Evolutionary conservation across 1,140 invertebrate species (phyloP).

Genomic region (Mamestra configurata): DNA sequence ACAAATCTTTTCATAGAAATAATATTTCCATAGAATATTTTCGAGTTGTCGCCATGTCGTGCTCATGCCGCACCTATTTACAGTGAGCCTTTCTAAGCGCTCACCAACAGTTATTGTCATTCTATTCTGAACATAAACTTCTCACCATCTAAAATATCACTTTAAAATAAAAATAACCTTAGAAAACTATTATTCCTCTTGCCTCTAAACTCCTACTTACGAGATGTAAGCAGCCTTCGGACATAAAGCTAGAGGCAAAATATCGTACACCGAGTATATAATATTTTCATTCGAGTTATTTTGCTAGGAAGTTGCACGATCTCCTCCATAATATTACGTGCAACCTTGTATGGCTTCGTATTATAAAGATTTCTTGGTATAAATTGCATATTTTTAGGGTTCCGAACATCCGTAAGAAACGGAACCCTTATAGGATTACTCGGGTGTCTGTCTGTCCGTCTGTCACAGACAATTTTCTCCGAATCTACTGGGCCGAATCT

Average conservation of each 20-base stretch:
- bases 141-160: neutral
- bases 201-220: neutral
- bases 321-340: neutral
- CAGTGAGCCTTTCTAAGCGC: no score
- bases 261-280: neutral
- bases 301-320: neutral
- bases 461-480: no score
- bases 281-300: neutral
- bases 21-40: no score
- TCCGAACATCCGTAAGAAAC: no score
- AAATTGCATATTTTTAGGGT: no score
- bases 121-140: neutral
- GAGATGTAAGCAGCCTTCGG: neutral
- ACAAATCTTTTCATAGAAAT: no score
- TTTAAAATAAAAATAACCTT: neutral
- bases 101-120: no score
- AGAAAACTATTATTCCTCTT: neutral
- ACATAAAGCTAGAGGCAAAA: neutral
- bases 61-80: no score
- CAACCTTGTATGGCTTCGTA: neutral
- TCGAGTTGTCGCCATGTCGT: no score
- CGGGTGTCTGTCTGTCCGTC: no score
- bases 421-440: no score
- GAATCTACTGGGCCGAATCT: no score
- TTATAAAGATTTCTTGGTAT: neutral